These are phyloP conservation scores for Laspeyria flexula DNA, from an alignment of 2,888 invertebrate genomes.

Conservation along the genomic window DNA sequence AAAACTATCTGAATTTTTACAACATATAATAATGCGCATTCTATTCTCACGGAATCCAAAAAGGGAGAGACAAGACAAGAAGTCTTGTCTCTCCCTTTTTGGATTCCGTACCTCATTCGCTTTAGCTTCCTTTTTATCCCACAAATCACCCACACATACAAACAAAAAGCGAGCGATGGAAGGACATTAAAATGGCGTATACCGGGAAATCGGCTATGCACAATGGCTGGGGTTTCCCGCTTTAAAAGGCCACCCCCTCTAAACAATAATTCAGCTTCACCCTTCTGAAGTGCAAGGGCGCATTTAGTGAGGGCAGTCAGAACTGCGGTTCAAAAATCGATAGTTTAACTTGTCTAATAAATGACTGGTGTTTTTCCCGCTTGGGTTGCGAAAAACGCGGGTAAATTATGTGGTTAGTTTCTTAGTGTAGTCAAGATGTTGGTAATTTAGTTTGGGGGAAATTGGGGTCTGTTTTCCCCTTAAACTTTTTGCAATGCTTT, in stretches of 20 bases:
- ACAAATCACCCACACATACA: conserved; percentile 50
- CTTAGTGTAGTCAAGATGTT: background rate
- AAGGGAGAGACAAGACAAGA: no score
- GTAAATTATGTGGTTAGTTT: background rate
- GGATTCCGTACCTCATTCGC: conserved; percentile 2
- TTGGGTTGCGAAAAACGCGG: conserved; percentile 3
- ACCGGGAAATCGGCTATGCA: conserved; percentile 84
- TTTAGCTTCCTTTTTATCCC: conserved; percentile 21
- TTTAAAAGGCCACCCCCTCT: conserved; percentile 80
- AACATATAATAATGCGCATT: no score
- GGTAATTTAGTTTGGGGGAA: background rate
- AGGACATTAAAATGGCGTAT: conserved; percentile 84
- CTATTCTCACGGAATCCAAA: no score
- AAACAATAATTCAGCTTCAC: conserved; percentile 86
- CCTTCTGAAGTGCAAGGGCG: conserved; percentile 86
- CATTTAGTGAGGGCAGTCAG: conserved; percentile 77
- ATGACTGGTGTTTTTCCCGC: conserved; percentile 24
- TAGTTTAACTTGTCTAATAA: conserved; percentile 43
- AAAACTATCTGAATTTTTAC: no score
- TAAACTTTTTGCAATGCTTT: background rate
- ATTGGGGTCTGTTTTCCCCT: background rate
- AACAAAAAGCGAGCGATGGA: conserved; percentile 45
- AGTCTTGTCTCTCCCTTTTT: no score
- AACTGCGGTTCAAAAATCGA: conserved; percentile 54
- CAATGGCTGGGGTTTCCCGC: conserved; percentile 85